Conservation (phyloP, 2,888 invertebrate genomes). For the Orthosia gothica region DNA sequence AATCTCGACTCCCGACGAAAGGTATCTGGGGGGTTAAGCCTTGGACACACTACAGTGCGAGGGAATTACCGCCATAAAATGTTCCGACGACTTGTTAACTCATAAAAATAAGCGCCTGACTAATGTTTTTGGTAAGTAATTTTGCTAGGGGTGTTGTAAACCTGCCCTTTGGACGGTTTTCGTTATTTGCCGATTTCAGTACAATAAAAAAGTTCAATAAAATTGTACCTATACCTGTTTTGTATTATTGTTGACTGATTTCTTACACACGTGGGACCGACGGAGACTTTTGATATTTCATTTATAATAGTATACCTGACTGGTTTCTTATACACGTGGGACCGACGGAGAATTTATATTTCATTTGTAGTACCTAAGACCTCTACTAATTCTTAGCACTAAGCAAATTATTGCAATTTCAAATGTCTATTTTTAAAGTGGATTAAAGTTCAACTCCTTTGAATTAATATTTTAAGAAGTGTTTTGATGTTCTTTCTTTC, state of each 20-base stretch:
- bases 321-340: no score
- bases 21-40: constrained; percentile 72
- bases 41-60: constrained; percentile 62
- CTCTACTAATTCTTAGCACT: no score
- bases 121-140: constrained; percentile 46
- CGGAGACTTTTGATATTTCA: no score
- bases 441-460: neutral
- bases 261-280: no score
- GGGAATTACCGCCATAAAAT: constrained; percentile 38
- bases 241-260: no score
- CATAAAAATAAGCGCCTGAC: constrained; percentile 57
- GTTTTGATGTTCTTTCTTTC: neutral
- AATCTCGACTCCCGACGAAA: constrained; percentile 75
- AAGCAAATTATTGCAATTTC: no score
- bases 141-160: constrained; percentile 19
- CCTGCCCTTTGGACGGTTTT: constrained; percentile 23
- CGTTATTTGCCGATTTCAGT: neutral
- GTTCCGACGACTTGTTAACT: constrained; percentile 44
- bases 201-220: neutral
- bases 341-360: no score
- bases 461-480: neutral
- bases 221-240: neutral
- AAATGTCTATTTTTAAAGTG: no score
- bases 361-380: no score
- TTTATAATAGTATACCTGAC: no score